phyloP scores from a whole-genome alignment of 2,888 invertebrate species.

The Alsophila aescularia region DNA sequence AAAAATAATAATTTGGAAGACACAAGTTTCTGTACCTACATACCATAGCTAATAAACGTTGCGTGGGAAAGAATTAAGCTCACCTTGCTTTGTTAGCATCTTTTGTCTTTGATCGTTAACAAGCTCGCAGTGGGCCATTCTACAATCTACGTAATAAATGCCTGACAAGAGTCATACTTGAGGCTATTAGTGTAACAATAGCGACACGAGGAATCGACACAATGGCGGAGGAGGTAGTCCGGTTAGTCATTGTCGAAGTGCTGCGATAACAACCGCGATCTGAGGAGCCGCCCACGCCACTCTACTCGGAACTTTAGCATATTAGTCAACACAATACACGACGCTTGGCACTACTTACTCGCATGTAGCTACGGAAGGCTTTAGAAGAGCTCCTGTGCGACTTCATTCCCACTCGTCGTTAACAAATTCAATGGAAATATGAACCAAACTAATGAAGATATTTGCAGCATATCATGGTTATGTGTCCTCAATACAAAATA shows the following conservation, averaged over 20 bases:
- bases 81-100: neutral
- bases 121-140: neutral
- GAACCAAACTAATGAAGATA: neutral
- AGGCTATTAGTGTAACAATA: slow-evolving; percentile 5
- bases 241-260: slow-evolving; percentile 8
- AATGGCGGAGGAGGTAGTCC: neutral
- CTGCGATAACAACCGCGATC: neutral
- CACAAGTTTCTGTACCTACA: neutral
- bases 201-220: neutral
- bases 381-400: slow-evolving; percentile 20
- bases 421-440: slow-evolving; percentile 29
- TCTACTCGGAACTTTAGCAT: slow-evolving; percentile 1
- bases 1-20: no score
- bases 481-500: no score
- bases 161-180: neutral
- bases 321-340: neutral
- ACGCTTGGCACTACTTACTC: neutral
- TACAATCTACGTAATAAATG: neutral
- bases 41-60: neutral
- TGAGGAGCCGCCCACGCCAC: slow-evolving; percentile 1
- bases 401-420: slow-evolving; percentile 8
- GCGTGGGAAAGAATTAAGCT: neutral
- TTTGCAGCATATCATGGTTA: neutral
- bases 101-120: neutral
- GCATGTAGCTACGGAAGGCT: neutral